Percentiles rank a stretch among this genome's conserved stretches.
phyloP scores from a whole-genome alignment of 2,113 vertebrate species.

The Monopterus albus region DNA sequence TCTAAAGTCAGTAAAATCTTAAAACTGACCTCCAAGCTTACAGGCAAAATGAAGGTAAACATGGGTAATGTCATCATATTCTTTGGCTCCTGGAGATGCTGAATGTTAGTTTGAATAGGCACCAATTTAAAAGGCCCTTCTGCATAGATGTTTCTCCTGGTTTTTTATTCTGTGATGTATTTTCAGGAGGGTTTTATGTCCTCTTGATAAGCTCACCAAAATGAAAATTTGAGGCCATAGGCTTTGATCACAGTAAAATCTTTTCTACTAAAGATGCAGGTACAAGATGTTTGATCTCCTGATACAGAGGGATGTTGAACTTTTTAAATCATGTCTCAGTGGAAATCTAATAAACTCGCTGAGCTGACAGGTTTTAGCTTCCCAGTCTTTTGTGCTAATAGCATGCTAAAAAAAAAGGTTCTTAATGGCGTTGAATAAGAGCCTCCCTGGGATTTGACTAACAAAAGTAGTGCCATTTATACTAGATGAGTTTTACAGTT shows the following conservation, averaged over 20 bases:
- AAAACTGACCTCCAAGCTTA: neutral
- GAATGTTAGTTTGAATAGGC: constrained; percentile 2
- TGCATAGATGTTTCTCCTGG: neutral
- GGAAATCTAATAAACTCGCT: constrained; percentile 16
- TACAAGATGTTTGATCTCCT: constrained; percentile 23
- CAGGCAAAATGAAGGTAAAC: constrained; percentile 1
- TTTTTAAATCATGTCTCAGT: constrained; percentile 34
- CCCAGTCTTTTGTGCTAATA: constrained; percentile 28
- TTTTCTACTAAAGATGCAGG: constrained; percentile 10
- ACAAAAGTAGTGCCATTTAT: constrained; percentile 28
- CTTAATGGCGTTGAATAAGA: constrained; percentile 32
- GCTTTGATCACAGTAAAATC: constrained; percentile 21
- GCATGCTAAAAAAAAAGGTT: constrained; percentile 1
- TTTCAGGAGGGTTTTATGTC: neutral
- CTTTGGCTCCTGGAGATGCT: neutral
- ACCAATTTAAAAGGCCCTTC: neutral
- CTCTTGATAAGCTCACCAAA: neutral
- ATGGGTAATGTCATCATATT: neutral
- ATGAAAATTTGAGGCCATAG: neutral
- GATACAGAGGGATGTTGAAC: neutral
- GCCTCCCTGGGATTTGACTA: constrained; percentile 19
- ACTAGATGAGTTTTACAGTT: constrained; percentile 22
- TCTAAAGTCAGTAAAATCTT: constrained; percentile 3
- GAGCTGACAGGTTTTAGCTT: constrained; percentile 37
- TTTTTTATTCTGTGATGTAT: constrained; percentile 13